Percentiles rank a stretch among this genome's conserved stretches.
Conservation (phyloP, 2,797 vertebrate species). For the Cyprinella venusta region DNA sequence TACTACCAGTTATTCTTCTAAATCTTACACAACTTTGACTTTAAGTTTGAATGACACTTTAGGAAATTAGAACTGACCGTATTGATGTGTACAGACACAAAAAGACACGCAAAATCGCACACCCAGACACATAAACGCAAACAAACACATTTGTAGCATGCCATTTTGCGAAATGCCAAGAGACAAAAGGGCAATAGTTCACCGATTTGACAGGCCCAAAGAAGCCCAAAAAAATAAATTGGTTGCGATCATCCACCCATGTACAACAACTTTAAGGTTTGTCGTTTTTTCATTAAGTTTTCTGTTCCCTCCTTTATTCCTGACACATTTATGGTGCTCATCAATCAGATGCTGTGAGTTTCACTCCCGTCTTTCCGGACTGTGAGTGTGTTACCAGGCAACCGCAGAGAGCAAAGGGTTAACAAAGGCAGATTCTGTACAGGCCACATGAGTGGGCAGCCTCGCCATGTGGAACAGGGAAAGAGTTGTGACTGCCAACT, state of each 20-base stretch:
- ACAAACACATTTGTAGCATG: constrained; percentile 27
- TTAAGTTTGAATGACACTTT: neutral
- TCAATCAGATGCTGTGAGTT: constrained; percentile 29
- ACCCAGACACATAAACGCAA: constrained; percentile 1
- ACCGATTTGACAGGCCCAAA: constrained; percentile 38
- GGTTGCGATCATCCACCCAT: constrained; percentile 21
- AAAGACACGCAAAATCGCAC: neutral
- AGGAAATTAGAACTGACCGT: neutral
- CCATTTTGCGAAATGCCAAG: constrained; percentile 59
- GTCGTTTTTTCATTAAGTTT: constrained; percentile 44
- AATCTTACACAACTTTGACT: neutral
- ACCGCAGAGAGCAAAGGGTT: constrained; percentile 53
- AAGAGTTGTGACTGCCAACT: constrained; percentile 58
- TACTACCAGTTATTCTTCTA: neutral
- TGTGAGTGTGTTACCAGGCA: constrained; percentile 55
- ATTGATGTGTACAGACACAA: neutral
- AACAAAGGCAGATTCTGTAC: constrained; percentile 48
- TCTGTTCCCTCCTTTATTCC: constrained; percentile 42
- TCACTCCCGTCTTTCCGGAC: constrained; percentile 35
- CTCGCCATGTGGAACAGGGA: constrained; percentile 59
- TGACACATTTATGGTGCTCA: constrained; percentile 43
- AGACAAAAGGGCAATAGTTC: constrained; percentile 51
- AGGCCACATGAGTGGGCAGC: constrained; percentile 61
- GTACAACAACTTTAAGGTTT: constrained; percentile 42
- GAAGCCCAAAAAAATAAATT: constrained; percentile 25